Conservation (phyloP, 2,888 invertebrate genomes). For the Adelphocoris suturalis region DNA sequence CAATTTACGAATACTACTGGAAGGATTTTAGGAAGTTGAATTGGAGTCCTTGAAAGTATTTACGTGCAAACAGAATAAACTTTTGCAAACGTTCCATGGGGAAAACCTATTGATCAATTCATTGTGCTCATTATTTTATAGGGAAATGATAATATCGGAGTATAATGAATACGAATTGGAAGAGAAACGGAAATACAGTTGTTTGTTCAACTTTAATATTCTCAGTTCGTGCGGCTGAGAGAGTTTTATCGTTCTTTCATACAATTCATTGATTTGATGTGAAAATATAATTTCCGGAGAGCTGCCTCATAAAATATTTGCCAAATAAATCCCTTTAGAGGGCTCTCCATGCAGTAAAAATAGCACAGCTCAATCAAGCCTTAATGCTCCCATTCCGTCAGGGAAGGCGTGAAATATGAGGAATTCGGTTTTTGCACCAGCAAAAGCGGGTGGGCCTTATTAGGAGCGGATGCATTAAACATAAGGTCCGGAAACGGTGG, state of each 20-base stretch:
- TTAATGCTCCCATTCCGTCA: background rate
- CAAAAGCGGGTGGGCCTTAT: background rate
- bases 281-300: background rate
- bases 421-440: conserved; percentile 47
- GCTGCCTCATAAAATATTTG: background rate
- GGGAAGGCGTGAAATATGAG: conserved; percentile 53
- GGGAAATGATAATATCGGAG: background rate
- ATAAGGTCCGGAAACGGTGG: background rate
- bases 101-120: too few relatives aligned
- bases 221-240: background rate
- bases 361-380: conserved; percentile 1
- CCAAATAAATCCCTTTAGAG: background rate
- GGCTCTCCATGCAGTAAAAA: background rate
- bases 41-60: too few relatives aligned
- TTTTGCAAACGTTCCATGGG: too few relatives aligned
- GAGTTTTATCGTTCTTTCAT: background rate
- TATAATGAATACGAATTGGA: background rate
- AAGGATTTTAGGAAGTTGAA: too few relatives aligned
- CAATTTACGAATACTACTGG: too few relatives aligned
- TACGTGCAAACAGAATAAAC: too few relatives aligned
- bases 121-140: too few relatives aligned
- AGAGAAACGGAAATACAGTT: background rate
- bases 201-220: background rate
- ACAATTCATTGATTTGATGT: background rate
- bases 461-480: background rate